Evolutionary conservation across 2,797 vertebrate genomes (phyloP).

Genomic region (Coccyzus lansbergi): DNA sequence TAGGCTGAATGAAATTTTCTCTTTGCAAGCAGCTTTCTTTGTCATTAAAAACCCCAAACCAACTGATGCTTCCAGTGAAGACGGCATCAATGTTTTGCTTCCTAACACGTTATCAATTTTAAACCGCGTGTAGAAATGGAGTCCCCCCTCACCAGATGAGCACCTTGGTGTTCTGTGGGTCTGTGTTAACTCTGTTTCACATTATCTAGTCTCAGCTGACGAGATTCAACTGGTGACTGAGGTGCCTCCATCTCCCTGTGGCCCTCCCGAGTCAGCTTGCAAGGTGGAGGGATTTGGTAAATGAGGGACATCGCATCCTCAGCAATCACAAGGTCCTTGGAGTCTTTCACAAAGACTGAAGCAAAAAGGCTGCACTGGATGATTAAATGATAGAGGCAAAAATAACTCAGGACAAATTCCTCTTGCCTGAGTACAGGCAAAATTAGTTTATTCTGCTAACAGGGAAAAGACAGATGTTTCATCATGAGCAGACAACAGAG

Average conservation of each 20-base stretch:
- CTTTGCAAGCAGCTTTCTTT: conserved; percentile 64
- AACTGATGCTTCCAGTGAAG: conserved; percentile 61
- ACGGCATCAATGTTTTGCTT: conserved; percentile 71
- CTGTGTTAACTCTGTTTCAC: conserved; percentile 33
- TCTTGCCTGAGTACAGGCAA: neutral
- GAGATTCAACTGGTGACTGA: neutral
- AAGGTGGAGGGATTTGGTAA: neutral
- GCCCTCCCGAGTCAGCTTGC: neutral
- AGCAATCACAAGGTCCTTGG: neutral
- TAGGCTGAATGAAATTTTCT: conserved; percentile 65
- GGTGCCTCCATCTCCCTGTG: neutral
- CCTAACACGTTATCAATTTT: conserved; percentile 68
- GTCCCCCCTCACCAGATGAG: conserved; percentile 47
- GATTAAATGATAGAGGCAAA: conserved; percentile 23
- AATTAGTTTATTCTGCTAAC: conserved; percentile 1
- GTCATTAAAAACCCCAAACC: conserved; percentile 66
- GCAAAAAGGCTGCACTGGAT: neutral
- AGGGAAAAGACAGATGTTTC: neutral
- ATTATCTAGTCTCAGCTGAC: conserved; percentile 1
- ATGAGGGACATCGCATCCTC: neutral
- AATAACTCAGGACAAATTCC: conserved; percentile 28
- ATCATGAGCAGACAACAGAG: neutral
- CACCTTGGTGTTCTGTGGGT: neutral
- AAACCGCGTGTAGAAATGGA: conserved; percentile 59
- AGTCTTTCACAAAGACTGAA: neutral